Conservation (phyloP, 1,140 invertebrate species). For the Macrobrachium nipponense region DNA sequence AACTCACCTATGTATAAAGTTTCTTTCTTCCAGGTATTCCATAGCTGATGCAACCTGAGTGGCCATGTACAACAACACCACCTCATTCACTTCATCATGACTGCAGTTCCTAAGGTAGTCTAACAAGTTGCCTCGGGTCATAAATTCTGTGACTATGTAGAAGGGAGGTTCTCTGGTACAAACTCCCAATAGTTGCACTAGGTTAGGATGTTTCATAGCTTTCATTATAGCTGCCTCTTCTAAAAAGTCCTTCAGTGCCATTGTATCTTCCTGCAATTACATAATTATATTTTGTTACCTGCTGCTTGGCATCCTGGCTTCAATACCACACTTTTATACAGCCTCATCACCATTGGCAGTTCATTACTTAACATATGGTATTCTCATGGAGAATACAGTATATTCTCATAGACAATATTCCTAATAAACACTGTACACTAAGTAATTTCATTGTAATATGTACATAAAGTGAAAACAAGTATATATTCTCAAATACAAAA, state of each 20-base stretch:
- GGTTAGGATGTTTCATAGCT: constrained; percentile 98
- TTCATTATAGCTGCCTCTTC: constrained; percentile 99
- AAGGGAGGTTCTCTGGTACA: constrained; percentile 98
- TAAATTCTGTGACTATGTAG: constrained; percentile 99
- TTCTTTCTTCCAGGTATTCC: constrained; percentile 96
- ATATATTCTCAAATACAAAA: too few relatives aligned
- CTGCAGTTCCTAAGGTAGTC: constrained; percentile 94
- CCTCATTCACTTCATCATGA: constrained; percentile 90
- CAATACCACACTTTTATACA: too few relatives aligned
- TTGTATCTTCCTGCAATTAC: constrained; percentile 88
- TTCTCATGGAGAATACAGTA: too few relatives aligned
- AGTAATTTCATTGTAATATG: too few relatives aligned
- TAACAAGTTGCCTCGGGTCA: constrained; percentile 96
- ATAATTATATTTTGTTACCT: too few relatives aligned
- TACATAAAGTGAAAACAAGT: too few relatives aligned
- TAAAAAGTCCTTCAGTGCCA: constrained; percentile 98
- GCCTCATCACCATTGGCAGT: too few relatives aligned
- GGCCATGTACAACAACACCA: constrained; percentile 98
- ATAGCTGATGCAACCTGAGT: constrained; percentile 99
- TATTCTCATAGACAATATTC: too few relatives aligned
- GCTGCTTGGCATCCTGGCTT: too few relatives aligned
- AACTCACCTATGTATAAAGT: constrained; percentile 92
- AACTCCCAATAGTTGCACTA: constrained; percentile 91
- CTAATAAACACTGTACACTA: too few relatives aligned
- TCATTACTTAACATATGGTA: too few relatives aligned